Evolutionary conservation across 2,113 vertebrate species (phyloP).

Genomic region (Microtus ochrogaster): DNA sequence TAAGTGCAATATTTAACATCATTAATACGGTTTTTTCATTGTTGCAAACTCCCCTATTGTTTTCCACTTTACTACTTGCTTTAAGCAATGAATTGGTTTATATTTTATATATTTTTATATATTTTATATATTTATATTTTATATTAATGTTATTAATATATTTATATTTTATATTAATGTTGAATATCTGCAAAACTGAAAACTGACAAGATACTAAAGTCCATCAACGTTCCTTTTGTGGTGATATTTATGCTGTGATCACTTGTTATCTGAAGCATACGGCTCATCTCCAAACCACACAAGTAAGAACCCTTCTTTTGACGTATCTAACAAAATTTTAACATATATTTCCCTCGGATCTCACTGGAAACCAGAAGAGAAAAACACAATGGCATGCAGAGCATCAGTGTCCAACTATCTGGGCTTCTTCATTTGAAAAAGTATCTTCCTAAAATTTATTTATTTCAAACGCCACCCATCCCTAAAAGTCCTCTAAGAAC

Average conservation of each 20-base stretch:
- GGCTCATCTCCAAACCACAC: background rate
- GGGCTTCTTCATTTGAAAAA: background rate
- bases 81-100: background rate
- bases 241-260: background rate
- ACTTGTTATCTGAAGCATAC: background rate
- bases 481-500: background rate
- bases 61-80: background rate
- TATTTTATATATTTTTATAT: too few relatives aligned
- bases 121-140: background rate
- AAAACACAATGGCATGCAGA: background rate
- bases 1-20: slow-evolving; percentile 63
- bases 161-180: background rate
- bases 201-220: background rate
- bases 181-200: slow-evolving; percentile 9
- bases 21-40: slow-evolving; percentile 49
- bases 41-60: background rate
- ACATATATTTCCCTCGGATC: background rate
- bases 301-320: background rate
- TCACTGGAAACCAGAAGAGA: background rate
- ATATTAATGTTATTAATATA: too few relatives aligned
- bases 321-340: background rate
- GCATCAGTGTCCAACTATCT: background rate
- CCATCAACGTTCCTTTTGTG: background rate
- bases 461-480: slow-evolving; percentile 1
- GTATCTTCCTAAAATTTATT: background rate